Conservation (phyloP, 2,113 vertebrate genomes). For the Ifrita kowaldi region DNA sequence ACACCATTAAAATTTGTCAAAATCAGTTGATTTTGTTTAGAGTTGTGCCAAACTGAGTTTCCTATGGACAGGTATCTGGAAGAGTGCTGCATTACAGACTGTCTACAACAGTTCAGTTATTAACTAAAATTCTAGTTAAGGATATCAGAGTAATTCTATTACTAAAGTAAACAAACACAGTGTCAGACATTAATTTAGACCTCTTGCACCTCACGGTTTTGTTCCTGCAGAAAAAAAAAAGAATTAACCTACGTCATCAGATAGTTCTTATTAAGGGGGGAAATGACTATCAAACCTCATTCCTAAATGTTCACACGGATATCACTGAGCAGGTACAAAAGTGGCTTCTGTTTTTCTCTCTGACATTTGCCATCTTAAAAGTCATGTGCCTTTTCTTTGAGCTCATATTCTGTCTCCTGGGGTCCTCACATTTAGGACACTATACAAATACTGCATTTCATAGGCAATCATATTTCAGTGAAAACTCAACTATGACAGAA, state of each 20-base stretch:
- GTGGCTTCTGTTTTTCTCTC: background rate
- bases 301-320: background rate
- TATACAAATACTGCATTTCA: background rate
- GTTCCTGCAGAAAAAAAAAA: background rate
- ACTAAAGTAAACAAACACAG: background rate
- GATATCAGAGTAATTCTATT: background rate
- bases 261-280: background rate
- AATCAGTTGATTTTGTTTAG: background rate
- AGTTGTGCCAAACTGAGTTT: background rate
- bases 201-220: background rate
- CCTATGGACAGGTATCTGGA: background rate
- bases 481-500: background rate
- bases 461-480: background rate
- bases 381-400: background rate
- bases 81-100: background rate
- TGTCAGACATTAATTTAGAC: background rate
- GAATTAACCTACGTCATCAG: background rate
- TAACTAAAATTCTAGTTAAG: background rate
- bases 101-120: background rate
- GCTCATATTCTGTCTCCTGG: background rate
- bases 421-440: background rate
- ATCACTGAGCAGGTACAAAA: background rate
- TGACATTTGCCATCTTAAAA: background rate
- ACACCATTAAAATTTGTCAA: background rate
- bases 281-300: background rate